Percentiles rank a stretch among this genome's conserved stretches.
Conservation (phyloP, 2,797 vertebrate species). For the Hipposideros larvatus region DNA sequence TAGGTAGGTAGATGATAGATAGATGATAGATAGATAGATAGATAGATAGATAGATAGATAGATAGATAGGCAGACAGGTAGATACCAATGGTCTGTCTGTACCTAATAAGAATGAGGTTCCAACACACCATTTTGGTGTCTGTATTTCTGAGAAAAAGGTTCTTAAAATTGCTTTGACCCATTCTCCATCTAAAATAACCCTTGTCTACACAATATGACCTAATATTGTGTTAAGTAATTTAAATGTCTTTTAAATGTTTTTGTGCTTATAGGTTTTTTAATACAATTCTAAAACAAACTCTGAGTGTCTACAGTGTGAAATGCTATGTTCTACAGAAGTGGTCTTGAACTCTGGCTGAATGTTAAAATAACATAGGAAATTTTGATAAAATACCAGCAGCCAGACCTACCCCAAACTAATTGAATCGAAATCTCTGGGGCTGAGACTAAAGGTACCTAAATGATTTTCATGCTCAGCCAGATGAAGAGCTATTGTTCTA, state of each 20-base stretch:
- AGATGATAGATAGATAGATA: background rate
- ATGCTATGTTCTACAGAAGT: background rate
- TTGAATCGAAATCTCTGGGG: background rate
- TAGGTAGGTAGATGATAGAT: background rate
- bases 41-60: background rate
- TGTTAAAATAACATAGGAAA: background rate
- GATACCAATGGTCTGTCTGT: background rate
- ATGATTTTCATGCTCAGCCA: background rate
- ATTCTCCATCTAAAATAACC: background rate
- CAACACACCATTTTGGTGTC: background rate
- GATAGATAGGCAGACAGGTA: background rate
- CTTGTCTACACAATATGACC: background rate
- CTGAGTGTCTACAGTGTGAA: background rate
- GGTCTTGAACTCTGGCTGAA: constrained; percentile 21
- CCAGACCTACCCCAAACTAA: background rate
- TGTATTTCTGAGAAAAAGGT: background rate
- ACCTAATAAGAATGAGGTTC: constrained; percentile 14
- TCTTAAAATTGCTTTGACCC: constrained; percentile 38
- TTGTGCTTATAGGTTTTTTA: background rate
- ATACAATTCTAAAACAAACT: background rate
- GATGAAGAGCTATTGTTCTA: background rate
- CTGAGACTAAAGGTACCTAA: background rate
- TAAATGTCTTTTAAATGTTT: background rate
- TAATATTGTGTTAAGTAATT: background rate
- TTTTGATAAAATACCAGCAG: background rate